phyloP scores from a whole-genome alignment of 1,140 invertebrate species.

The Plodia interpunctella region DNA sequence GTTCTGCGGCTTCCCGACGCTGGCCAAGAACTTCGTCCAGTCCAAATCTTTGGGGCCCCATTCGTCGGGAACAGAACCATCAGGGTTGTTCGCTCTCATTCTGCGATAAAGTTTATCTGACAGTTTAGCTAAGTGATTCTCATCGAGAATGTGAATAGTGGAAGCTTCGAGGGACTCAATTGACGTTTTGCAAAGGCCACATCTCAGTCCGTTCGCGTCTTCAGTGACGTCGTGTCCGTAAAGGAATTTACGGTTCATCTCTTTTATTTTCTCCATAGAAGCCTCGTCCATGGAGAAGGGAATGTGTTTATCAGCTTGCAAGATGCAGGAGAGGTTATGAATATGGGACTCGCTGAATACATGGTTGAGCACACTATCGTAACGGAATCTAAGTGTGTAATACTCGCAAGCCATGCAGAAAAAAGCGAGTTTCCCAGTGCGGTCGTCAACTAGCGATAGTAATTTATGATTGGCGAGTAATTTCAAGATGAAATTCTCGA shows the following conservation, averaged over 20 bases:
- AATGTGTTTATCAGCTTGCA: slow-evolving; percentile 59
- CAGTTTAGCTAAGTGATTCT: slow-evolving; percentile 55
- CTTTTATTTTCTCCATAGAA: slow-evolving; percentile 51
- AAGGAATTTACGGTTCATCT: slow-evolving; percentile 60
- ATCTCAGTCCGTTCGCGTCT: slow-evolving; percentile 32
- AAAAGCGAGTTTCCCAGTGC: slow-evolving; percentile 65
- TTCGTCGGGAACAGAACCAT: slow-evolving; percentile 54
- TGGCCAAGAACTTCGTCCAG: slow-evolving; percentile 63
- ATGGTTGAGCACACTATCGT: slow-evolving; percentile 65
- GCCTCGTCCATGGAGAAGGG: slow-evolving; percentile 38
- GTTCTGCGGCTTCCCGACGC: slow-evolving; percentile 55
- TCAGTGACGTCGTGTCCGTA: slow-evolving; percentile 40
- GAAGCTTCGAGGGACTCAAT: slow-evolving; percentile 45
- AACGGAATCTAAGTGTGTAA: slow-evolving; percentile 64
- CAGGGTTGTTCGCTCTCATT: slow-evolving; percentile 43
- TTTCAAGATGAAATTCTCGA: slow-evolving; percentile 53
- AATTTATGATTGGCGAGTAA: slow-evolving; percentile 61
- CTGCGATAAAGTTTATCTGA: slow-evolving; percentile 59
- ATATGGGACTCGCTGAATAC: slow-evolving; percentile 65
- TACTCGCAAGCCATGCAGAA: slow-evolving; percentile 69
- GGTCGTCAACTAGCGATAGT: slow-evolving; percentile 58
- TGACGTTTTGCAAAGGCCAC: slow-evolving; percentile 45
- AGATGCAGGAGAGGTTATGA: slow-evolving; percentile 56
- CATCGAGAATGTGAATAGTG: slow-evolving; percentile 60
- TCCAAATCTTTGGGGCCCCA: slow-evolving; percentile 66